Evolutionary conservation across 1,140 invertebrate genomes (phyloP), one percentile per base, ranked within the genome.

Genomic region (Pollicipes pollicipes): DNA sequence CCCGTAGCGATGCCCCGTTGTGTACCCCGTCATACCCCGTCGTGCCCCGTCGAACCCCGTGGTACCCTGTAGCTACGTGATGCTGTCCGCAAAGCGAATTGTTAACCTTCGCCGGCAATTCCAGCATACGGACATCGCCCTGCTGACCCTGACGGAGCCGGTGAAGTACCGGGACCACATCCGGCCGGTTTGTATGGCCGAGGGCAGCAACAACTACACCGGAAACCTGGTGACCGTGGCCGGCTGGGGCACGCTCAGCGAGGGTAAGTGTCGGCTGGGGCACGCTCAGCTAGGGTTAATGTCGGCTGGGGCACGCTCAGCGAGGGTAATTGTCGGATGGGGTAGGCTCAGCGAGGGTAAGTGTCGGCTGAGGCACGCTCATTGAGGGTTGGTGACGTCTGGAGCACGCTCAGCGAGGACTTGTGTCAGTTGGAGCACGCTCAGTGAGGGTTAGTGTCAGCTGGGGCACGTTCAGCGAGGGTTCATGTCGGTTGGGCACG

Each of bases 371-470:
- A 73, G 74, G 74, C 26, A 71, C 58, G n/a, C 28, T 71, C 28
- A 30, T 16, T 13, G 74, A 70, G 4, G 71, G 70, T n/a, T 68
- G 21, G 45, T 58, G n/a, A n/a, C n/a, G n/a, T n/a, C n/a, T n/a
- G n/a, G n/a, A n/a, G n/a, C n/a, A n/a, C n/a, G n/a, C n/a, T n/a
- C n/a, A n/a, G n/a, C n/a, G n/a, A n/a, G n/a, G n/a, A n/a, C n/a
- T n/a, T n/a, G n/a, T n/a, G 73, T 71, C 30, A 73, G 74, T n/a
- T 74, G 74, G 74, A 73, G 74, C 26, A 71, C 58, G n/a, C 28
- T 71, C 28, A 30, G 27, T 13, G 74, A 70, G 4, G 71, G 70
- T n/a, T 68, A 21, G 45, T 58, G n/a, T n/a, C n/a, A n/a, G n/a
- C n/a, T n/a, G n/a, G n/a, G n/a, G n/a, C n/a, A n/a, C n/a, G n/a